These are phyloP conservation scores for Luffia ferchaultella DNA, from an alignment of 2,888 invertebrate species.

Conservation along the genomic window DNA sequence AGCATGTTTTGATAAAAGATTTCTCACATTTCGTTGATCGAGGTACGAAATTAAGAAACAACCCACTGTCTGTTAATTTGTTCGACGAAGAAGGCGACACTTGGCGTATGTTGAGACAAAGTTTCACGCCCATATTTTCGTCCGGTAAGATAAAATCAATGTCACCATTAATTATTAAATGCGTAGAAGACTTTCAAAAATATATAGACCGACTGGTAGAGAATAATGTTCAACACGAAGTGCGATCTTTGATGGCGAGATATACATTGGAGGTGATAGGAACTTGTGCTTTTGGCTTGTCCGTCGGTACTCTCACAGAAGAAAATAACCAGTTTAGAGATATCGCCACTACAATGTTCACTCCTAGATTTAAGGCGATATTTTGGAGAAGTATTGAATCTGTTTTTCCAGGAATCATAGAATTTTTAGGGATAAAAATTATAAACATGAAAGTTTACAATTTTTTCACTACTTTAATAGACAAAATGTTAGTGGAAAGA, in stretches of 20 bases:
- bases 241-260: constrained; percentile 5
- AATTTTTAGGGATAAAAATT: not conserved
- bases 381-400: constrained; percentile 1
- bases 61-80: constrained; percentile 5
- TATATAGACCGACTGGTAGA: constrained; percentile 4
- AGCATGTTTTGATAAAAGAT: constrained; percentile 6
- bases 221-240: constrained; percentile 3
- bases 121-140: constrained; percentile 8
- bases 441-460: not conserved
- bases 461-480: constrained; percentile 4
- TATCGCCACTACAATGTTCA: constrained; percentile 1
- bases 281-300: constrained; percentile 7
- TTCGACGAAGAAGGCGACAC: constrained; percentile 7
- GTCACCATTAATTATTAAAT: constrained; percentile 7
- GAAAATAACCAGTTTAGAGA: constrained; percentile 5
- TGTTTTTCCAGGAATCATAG: constrained; percentile 3
- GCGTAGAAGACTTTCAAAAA: constrained; percentile 4
- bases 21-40: constrained; percentile 5
- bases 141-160: constrained; percentile 8
- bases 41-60: constrained; percentile 5
- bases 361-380: not conserved
- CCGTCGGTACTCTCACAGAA: constrained; percentile 5
- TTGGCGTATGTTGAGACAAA: constrained; percentile 7
- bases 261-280: constrained; percentile 8
- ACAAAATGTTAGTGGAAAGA: constrained; percentile 2